Evolutionary conservation across 1,140 invertebrate genomes (phyloP).

Genomic region (Armadillidium nasatum): DNA sequence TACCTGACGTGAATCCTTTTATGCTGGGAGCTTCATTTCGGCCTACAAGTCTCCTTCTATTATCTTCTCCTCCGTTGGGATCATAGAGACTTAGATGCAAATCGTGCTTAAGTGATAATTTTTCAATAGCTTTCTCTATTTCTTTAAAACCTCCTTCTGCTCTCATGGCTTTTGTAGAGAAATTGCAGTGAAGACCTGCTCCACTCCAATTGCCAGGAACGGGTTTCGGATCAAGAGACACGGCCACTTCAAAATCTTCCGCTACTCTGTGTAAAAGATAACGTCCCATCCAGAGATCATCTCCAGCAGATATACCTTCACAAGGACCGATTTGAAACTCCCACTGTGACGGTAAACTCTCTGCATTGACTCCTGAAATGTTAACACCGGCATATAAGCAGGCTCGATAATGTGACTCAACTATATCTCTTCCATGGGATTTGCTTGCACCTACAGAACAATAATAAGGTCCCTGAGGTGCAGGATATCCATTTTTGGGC

Average conservation of each 20-base stretch:
- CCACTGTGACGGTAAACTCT: constrained; percentile 68
- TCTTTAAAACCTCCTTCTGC: constrained; percentile 49
- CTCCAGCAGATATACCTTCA: constrained; percentile 75
- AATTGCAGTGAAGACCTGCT: constrained; percentile 84
- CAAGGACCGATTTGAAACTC: constrained; percentile 66
- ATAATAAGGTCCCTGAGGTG: constrained; percentile 89
- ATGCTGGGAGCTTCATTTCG: constrained; percentile 77
- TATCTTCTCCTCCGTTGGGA: constrained; percentile 73
- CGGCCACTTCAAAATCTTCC: constrained; percentile 86
- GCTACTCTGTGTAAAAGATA: constrained; percentile 85
- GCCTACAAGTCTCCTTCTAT: constrained; percentile 75
- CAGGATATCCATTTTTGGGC: constrained; percentile 90
- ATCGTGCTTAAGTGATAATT: constrained; percentile 71
- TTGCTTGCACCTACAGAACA: constrained; percentile 92
- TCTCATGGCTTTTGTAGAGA: constrained; percentile 60
- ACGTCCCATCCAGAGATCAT: constrained; percentile 85
- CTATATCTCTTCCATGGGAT: constrained; percentile 87
- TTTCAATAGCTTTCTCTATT: constrained; percentile 75
- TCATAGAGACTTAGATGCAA: constrained; percentile 87
- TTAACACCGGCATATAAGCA: constrained; percentile 86
- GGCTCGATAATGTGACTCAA: constrained; percentile 76
- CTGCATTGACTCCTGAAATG: constrained; percentile 85
- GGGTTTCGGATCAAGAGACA: constrained; percentile 82
- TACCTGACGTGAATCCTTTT: constrained; percentile 71
- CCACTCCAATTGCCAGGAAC: constrained; percentile 81